Base-by-base conservation (phyloP, 1,140 invertebrate species). In the Arctopsyche grandis region DNA sequence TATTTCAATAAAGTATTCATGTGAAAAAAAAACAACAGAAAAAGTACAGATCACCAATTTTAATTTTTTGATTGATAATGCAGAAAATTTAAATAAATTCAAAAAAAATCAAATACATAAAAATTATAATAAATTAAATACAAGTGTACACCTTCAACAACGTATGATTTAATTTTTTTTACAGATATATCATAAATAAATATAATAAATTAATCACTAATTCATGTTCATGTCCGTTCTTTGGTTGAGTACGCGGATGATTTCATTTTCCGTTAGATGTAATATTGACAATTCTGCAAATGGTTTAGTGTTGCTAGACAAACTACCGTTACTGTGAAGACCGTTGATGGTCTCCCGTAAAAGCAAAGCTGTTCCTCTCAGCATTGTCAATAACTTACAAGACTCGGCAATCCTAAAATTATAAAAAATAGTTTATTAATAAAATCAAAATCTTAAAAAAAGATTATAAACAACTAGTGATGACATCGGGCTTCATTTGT, bases 401-500 rank as follows among this genome's bases (percentile, higher is more conserved):
- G 94, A 91, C 85, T 97, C 96, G 82, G 93, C 91, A 24, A 96
- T 89, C 83, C 96, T 97, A 24, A 38, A 76, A 76, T n/a, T 7
- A 76, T 56, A 80, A 77, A 29, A 81, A 77, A 66, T 7, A 22
- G 60, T 44, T 1, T 52, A 29, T 71, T 58, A 71, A 69, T 44
- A 77, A 22, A 16, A 24, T 12, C 1, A 7, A 38, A 38, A 38
- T 7, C 1, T 38, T 38, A 7, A 38, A 38, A 38, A 1, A 38
- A 7, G 7, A 38, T 38, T 38, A 38, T 7, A 38, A 38, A 38
- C 29, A 38, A 38, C 7, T 38, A 7, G 29, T 38, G n/a, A n/a
- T n/a, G n/a, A n/a, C n/a, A n/a, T n/a, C n/a, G n/a, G n/a, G n/a
- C n/a, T n/a, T n/a, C n/a, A n/a, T n/a, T n/a, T n/a, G n/a, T n/a